These are phyloP conservation scores for Rhabdophis nuchalis DNA, from an alignment of 2,797 vertebrate species.

Conservation along the genomic window DNA sequence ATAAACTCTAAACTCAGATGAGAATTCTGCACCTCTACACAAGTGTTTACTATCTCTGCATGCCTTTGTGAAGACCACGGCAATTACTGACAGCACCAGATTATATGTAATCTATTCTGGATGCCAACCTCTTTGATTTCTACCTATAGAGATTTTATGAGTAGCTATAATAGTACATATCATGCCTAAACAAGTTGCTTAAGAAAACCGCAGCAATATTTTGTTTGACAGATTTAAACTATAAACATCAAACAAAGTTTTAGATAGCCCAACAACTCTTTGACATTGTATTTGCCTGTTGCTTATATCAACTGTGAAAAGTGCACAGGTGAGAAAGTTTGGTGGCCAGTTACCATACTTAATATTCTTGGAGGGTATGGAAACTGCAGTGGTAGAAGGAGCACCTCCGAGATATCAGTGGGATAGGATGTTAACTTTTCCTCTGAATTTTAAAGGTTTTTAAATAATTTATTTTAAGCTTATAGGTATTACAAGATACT, in stretches of 20 bases:
- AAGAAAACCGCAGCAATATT: not conserved
- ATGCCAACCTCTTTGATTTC: not conserved
- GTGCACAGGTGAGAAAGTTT: not conserved
- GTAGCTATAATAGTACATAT: not conserved
- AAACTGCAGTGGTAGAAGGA: not conserved
- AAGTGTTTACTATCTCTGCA: not conserved
- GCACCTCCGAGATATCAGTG: not conserved
- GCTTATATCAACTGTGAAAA: not conserved
- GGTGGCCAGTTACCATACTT: not conserved
- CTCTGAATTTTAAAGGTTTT: not conserved
- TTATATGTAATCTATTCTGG: not conserved
- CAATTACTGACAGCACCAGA: not conserved
- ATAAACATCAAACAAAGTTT: not conserved
- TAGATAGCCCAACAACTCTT: not conserved
- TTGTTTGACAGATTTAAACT: not conserved
- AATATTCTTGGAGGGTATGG: not conserved
- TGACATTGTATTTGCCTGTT: not conserved
- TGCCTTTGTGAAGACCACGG: not conserved
- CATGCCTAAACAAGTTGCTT: conserved; percentile 2
- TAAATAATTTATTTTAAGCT: not conserved
- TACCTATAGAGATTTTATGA: not conserved
- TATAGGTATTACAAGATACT: not conserved
- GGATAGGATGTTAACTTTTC: not conserved
- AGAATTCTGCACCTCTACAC: not conserved
- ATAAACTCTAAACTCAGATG: no score